Evolutionary conservation across 1,140 invertebrate species (phyloP).

Genomic region (Pseudomyrmex gracilis): DNA sequence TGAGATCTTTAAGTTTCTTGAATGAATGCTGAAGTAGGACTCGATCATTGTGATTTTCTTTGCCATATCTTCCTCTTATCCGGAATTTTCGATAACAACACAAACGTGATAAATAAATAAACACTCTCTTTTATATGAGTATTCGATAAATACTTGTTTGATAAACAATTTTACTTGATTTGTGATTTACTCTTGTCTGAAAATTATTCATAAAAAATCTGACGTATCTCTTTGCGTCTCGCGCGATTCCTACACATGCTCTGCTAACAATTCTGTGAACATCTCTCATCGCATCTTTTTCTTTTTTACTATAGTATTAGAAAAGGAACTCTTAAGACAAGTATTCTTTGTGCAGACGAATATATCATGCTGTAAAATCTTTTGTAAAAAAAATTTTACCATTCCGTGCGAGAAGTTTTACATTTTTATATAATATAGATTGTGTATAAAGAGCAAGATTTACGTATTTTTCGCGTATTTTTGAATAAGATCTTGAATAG

Average conservation of each 20-base stretch:
- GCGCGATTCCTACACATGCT: slow-evolving; percentile 15
- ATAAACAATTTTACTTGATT: too few species aligned
- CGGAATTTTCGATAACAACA: slow-evolving; percentile 22
- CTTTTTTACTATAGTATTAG: slow-evolving; percentile 66
- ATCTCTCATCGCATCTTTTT: slow-evolving; percentile 25
- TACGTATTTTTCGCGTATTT: slow-evolving; percentile 52
- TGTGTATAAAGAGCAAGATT: slow-evolving; percentile 60
- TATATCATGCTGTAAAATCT: slow-evolving; percentile 45
- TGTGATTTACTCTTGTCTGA: too few species aligned
- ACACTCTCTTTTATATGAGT: too few species aligned
- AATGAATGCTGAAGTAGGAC: slow-evolving; percentile 68
- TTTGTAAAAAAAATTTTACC: slow-evolving; percentile 47
- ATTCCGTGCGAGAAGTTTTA: slow-evolving; percentile 60
- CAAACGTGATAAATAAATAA: background rate
- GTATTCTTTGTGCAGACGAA: slow-evolving; percentile 60
- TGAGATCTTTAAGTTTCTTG: slow-evolving; percentile 77
- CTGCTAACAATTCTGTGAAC: slow-evolving; percentile 57
- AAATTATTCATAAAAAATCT: too few species aligned
- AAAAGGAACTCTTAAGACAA: slow-evolving; percentile 72
- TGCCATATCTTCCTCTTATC: background rate
- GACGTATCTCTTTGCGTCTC: background rate
- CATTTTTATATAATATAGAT: slow-evolving; percentile 54
- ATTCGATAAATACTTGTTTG: too few species aligned
- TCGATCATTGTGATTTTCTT: slow-evolving; percentile 34
- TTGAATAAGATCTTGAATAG: slow-evolving; percentile 47